Evolutionary conservation across 2,888 invertebrate species (phyloP), one percentile per base, ranked within the genome.

Genomic region (Diarsia dahlii): DNA sequence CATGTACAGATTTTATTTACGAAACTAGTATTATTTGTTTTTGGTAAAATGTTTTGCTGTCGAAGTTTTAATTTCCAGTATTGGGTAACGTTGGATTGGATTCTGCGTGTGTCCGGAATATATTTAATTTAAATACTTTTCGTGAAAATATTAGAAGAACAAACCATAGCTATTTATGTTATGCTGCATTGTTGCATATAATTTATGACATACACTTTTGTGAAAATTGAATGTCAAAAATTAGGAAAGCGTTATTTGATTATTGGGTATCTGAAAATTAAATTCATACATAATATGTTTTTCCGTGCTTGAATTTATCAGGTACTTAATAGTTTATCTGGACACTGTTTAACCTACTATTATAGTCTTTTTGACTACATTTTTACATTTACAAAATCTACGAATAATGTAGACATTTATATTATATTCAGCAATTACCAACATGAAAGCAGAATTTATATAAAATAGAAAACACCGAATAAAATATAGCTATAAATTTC

Each of bases 1-100:
- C 20, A 20, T 69, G 67, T 71, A 71, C 20, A 18, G 0, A 65
- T 64, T 80, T 76, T 76, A 63, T 77, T 71, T 45, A 54, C 10
- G 20, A 66, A 60, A 48, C 13, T 54, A 15, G 10, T 60, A 68
- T 68, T 60, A 60, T 58, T 79, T 28, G 2, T 23, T 34, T 62
- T 62, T 60, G 9, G n/a, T n/a, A n/a, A 45, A 45, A 28, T 34
- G 6, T 63, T 70, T 82, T 62, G 0, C 2, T 34, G 8, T 9
- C 1, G 23, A 39, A 45, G 23, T 74, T 74, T 73, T 23, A 54
- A 20, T 56, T 54, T 39, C 4, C 12, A n/a, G 12, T 45, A 34
- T 28, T 20, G 2, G 39, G 45, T 48, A n/a, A 12, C 0, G 1
- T 34, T 50, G 23, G 0, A 46, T 80, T 20, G 15, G 8, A 52